These are phyloP conservation scores for Macrosiphum euphorbiae DNA, from an alignment of 2,888 invertebrate species.

Conservation along the genomic window DNA sequence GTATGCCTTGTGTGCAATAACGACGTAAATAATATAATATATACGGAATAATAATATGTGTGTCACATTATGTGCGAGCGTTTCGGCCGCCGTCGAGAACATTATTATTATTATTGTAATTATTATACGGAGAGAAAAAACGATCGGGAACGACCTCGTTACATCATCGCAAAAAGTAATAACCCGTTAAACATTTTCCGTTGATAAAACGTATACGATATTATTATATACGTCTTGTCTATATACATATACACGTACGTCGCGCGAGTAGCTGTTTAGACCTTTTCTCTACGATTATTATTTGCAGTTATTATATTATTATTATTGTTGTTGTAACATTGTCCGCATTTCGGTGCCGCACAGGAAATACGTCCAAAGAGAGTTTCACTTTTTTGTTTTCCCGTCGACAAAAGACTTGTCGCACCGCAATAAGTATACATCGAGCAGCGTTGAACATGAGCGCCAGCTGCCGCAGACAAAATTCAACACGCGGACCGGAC, in stretches of 20 bases:
- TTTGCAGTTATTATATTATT: background rate
- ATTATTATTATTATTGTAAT: background rate
- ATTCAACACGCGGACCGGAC: constrained; percentile 3
- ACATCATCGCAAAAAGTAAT: background rate
- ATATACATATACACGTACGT: background rate
- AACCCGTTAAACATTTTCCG: constrained; percentile 6
- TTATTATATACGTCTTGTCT: background rate
- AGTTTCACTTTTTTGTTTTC: constrained; percentile 52
- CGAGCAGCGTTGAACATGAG: background rate
- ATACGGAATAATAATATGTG: background rate
- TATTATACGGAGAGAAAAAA: background rate
- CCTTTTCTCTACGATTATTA: constrained; percentile 39
- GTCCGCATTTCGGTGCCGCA: constrained; percentile 5
- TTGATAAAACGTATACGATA: background rate
- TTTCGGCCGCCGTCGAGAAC: background rate
- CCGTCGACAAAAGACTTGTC: background rate
- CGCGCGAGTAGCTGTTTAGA: background rate
- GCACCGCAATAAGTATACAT: background rate
- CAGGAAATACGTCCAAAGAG: constrained; percentile 18
- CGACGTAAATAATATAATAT: background rate
- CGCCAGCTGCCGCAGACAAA: background rate
- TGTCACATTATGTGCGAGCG: background rate
- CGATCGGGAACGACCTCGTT: background rate
- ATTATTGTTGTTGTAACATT: constrained; percentile 18
- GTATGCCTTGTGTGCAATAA: background rate